Conservation (phyloP, 1,140 invertebrate species). For the Aphis craccivora region DNA sequence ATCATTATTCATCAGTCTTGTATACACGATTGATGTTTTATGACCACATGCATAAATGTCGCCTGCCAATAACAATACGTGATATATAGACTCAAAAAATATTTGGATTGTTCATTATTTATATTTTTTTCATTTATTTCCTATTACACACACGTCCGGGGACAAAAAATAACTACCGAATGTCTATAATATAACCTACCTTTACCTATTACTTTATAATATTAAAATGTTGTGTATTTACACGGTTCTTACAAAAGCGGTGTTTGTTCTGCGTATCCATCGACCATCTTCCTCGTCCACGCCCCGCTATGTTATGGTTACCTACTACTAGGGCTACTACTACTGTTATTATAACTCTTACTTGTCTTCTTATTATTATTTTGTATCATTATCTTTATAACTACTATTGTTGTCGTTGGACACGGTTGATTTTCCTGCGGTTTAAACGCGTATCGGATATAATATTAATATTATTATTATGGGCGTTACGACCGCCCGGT, state of each 20-base stretch:
- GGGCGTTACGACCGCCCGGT: not conserved
- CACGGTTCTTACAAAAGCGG: not conserved
- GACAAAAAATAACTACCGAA: not conserved
- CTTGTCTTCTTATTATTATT: not conserved
- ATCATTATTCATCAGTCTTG: not conserved
- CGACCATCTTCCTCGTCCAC: not conserved
- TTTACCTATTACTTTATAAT: not conserved
- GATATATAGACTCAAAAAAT: conserved; percentile 25
- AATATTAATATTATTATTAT: not conserved
- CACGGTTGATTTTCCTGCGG: not conserved
- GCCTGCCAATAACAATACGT: conserved; percentile 17
- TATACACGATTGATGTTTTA: conserved; percentile 30
- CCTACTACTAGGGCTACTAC: not conserved
- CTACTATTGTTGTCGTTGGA: not conserved
- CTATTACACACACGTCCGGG: not conserved
- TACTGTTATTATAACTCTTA: not conserved
- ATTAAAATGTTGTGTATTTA: not conserved
- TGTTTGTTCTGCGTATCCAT: not conserved
- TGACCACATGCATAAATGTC: conserved; percentile 24
- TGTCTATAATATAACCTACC: not conserved
- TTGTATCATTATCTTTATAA: not conserved
- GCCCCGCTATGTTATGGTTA: not conserved
- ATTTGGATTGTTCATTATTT: not conserved
- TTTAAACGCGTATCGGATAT: not conserved
- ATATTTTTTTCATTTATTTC: not conserved